Percentiles rank a stretch among this genome's conserved stretches.
These are phyloP conservation scores for Falco punctatus DNA, from an alignment of 2,113 vertebrate genomes.

Conservation along the genomic window DNA sequence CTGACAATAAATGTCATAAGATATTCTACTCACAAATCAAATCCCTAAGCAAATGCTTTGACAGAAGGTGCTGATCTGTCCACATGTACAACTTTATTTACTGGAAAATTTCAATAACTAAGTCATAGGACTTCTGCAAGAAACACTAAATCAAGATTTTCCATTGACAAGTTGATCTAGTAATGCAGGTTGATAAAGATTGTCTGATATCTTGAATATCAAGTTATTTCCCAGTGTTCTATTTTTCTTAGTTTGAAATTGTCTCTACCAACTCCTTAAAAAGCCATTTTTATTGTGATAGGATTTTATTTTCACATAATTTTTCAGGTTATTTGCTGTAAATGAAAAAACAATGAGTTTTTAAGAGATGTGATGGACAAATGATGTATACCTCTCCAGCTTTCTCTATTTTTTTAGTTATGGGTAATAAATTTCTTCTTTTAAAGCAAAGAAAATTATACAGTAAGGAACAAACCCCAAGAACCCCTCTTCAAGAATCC, in stretches of 20 bases:
- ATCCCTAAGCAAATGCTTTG: constrained; percentile 31
- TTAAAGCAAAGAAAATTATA: not conserved
- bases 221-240: not conserved
- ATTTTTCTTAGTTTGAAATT: constrained; percentile 14
- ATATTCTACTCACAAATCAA: constrained; percentile 19
- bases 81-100: not conserved
- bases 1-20: constrained; percentile 26
- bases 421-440: not conserved
- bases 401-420: not conserved
- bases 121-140: not conserved
- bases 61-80: not conserved
- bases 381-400: not conserved
- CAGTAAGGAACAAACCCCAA: not conserved
- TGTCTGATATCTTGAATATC: not conserved
- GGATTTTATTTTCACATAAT: constrained; percentile 7
- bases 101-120: constrained; percentile 10
- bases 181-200: constrained; percentile 16
- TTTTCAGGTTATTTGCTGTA: not conserved
- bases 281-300: not conserved
- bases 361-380: not conserved
- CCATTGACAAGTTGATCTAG: constrained; percentile 1
- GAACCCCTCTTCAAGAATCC: not conserved
- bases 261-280: not conserved
- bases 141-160: not conserved
- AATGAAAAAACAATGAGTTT: not conserved